phyloP scores from a whole-genome alignment of 2,888 invertebrate genomes.

The Ctena decussata region DNA sequence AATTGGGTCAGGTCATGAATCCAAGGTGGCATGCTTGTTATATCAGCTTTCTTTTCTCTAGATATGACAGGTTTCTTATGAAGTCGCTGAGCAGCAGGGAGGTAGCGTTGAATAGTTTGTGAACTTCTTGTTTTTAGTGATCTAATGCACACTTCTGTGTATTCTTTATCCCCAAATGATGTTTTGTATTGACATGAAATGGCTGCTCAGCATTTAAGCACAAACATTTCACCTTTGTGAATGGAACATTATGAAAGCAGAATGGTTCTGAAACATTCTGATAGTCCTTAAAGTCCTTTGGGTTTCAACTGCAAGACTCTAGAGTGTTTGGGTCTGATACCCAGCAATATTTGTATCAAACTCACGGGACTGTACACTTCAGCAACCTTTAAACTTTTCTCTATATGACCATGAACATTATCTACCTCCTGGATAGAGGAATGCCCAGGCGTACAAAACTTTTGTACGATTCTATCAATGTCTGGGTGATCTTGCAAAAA shows the following conservation, averaged over 20 bases:
- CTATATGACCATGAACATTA: slow-evolving; percentile 53
- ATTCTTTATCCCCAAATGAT: slow-evolving; percentile 11
- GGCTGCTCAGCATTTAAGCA: slow-evolving; percentile 1
- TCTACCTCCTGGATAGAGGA: slow-evolving; percentile 61
- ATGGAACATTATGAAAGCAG: slow-evolving; percentile 33
- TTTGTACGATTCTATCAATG: slow-evolving; percentile 20
- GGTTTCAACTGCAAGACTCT: slow-evolving; percentile 40
- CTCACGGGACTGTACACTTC: slow-evolving; percentile 59
- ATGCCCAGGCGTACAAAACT: slow-evolving; percentile 50
- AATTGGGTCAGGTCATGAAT: too few relatives aligned
- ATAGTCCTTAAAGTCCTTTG: slow-evolving; percentile 42
- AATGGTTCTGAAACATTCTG: slow-evolving; percentile 17
- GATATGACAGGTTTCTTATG: slow-evolving; percentile 1
- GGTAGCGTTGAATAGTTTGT: neutral
- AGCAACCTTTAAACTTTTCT: slow-evolving; percentile 34
- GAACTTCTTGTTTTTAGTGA: slow-evolving; percentile 7
- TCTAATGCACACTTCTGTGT: neutral
- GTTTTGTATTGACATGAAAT: slow-evolving; percentile 26
- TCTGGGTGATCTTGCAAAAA: slow-evolving; percentile 28
- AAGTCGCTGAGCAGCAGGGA: neutral
- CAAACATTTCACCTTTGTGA: slow-evolving; percentile 42
- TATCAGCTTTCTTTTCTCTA: slow-evolving; percentile 32
- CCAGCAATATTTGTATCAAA: slow-evolving; percentile 30
- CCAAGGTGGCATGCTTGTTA: slow-evolving; percentile 35
- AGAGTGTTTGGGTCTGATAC: slow-evolving; percentile 19